Conservation (phyloP, 2,113 vertebrate genomes). For the Danio rerio region DNA sequence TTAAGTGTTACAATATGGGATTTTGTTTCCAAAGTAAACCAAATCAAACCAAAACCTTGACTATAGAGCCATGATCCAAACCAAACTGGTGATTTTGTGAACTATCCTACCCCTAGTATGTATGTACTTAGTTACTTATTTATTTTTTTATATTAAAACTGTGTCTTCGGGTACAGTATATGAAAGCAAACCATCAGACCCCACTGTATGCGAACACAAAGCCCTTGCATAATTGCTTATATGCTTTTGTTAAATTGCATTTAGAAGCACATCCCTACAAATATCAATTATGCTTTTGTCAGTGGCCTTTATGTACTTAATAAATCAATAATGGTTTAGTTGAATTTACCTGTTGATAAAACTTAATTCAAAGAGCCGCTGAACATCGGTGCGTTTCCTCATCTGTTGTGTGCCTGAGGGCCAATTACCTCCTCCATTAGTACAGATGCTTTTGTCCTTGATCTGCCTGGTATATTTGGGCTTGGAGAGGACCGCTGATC, state of each 20-base stretch:
- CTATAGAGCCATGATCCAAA: too few species aligned
- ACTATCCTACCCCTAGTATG: too few species aligned
- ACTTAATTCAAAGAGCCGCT: constrained; percentile 14
- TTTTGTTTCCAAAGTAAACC: too few species aligned
- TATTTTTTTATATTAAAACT: background rate
- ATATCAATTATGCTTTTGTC: background rate
- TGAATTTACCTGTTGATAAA: background rate
- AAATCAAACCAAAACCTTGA: too few species aligned
- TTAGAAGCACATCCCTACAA: background rate
- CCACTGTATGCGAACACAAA: background rate
- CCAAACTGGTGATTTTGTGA: too few species aligned
- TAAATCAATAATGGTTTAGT: constrained; percentile 12
- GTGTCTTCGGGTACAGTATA: background rate
- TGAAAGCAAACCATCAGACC: background rate
- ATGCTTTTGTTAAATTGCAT: background rate
- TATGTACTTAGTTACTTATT: background rate
- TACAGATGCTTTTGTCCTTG: constrained; percentile 46
- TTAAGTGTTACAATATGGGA: too few species aligned
- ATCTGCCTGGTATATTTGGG: constrained; percentile 41
- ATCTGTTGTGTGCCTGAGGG: constrained; percentile 30
- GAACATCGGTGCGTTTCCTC: constrained; percentile 12
- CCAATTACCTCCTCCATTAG: constrained; percentile 59
- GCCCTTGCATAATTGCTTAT: background rate
- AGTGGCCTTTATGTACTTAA: background rate
- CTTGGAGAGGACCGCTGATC: constrained; percentile 37